Percentiles rank a stretch among this genome's conserved stretches.
These are phyloP conservation scores for Zaprionus nigranus DNA, from an alignment of 1,140 invertebrate species.

Conservation along the genomic window DNA sequence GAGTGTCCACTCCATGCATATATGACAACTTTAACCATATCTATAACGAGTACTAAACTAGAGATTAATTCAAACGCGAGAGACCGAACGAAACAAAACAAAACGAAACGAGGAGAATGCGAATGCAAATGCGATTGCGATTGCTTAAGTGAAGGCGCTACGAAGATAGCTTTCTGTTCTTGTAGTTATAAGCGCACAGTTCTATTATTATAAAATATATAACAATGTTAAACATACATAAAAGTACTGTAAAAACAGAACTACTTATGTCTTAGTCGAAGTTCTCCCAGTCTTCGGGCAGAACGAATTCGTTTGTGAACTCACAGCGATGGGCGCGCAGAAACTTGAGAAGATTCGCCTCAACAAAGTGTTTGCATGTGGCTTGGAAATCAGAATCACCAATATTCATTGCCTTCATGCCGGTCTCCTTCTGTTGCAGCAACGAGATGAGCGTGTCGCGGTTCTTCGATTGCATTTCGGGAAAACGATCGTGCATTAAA, in stretches of 20 bases:
- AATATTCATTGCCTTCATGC: background rate
- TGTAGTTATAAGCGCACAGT: conserved; percentile 41
- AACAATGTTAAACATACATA: conserved; percentile 40
- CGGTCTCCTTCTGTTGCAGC: conserved; percentile 18
- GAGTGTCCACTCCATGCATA: conserved; percentile 4
- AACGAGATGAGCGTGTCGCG: conserved; percentile 34
- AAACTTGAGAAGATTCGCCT: conserved; percentile 57
- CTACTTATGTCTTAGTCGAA: background rate
- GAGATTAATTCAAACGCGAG: conserved; percentile 28
- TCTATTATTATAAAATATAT: conserved; percentile 22
- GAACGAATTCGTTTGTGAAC: conserved; percentile 54
- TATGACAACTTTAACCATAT: conserved; percentile 10
- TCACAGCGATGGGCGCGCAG: conserved; percentile 55
- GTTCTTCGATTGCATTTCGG: conserved; percentile 54
- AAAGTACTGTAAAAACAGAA: conserved; percentile 2
- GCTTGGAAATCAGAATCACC: conserved; percentile 3
- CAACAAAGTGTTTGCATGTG: conserved; percentile 32
- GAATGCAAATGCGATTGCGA: background rate
- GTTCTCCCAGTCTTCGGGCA: conserved; percentile 56
- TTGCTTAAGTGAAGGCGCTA: conserved; percentile 20
- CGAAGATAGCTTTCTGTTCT: conserved; percentile 46
- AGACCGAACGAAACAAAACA: conserved; percentile 19
- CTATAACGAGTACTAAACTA: conserved; percentile 40
- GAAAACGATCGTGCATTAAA: conserved; percentile 64
- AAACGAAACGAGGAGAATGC: conserved; percentile 8